These are phyloP conservation scores for Phoenicopterus ruber DNA, from an alignment of 2,113 vertebrate genomes.

Conservation along the genomic window DNA sequence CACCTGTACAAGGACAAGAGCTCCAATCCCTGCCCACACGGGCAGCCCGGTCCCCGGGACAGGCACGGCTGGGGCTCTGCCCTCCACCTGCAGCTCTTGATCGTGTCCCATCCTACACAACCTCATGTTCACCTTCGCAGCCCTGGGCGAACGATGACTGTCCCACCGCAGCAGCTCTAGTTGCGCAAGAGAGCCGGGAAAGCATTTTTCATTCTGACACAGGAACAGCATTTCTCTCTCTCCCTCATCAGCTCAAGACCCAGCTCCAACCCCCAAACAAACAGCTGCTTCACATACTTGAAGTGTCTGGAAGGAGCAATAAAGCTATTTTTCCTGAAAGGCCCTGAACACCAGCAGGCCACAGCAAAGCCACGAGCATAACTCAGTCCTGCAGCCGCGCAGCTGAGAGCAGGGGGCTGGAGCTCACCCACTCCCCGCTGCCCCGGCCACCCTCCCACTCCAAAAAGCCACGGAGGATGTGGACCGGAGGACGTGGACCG, in stretches of 20 bases:
- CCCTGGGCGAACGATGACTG: accelerated
- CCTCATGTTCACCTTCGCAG: neutral
- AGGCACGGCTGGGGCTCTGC: neutral
- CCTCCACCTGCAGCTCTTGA: neutral
- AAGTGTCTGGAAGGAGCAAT: neutral
- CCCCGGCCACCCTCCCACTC: neutral
- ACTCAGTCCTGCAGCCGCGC: accelerated
- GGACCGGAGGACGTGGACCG: accelerated
- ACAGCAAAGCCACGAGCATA: neutral
- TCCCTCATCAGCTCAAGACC: neutral
- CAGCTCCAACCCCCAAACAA: neutral
- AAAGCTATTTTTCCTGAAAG: neutral
- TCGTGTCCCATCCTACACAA: neutral
- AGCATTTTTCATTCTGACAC: neutral
- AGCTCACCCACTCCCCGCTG: neutral
- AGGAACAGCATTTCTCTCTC: neutral
- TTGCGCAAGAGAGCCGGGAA: neutral
- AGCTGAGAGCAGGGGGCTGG: neutral
- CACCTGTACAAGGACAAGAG: neutral
- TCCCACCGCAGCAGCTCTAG: neutral
- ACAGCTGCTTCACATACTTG: neutral
- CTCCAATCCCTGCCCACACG: neutral
- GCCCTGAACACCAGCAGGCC: neutral
- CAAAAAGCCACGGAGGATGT: neutral
- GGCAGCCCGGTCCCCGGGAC: neutral